Conservation (phyloP, 2,888 invertebrate genomes). For the Herminia tarsipennalis region DNA sequence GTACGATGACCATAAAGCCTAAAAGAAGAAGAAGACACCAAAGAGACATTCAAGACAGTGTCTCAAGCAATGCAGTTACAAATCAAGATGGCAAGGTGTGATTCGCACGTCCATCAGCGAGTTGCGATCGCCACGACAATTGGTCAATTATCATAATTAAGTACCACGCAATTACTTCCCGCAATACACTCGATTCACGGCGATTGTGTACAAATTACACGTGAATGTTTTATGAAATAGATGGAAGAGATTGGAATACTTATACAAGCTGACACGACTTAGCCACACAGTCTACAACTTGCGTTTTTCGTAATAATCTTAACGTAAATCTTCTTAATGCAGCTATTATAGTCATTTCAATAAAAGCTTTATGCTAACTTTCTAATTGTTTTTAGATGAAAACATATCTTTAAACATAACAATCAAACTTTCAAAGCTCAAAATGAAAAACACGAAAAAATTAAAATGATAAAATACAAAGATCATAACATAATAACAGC, state of each 20-base stretch:
- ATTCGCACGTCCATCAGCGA: slow-evolving; percentile 56
- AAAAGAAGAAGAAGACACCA: not conserved
- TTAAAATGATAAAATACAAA: no score
- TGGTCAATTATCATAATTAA: slow-evolving; percentile 68
- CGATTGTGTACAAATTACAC: slow-evolving; percentile 40
- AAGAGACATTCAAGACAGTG: not conserved
- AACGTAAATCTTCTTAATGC: no score
- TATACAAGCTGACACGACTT: not conserved
- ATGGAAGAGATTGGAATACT: slow-evolving; percentile 22
- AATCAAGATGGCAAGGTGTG: slow-evolving; percentile 54
- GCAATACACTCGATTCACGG: slow-evolving; percentile 44
- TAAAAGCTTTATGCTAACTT: no score
- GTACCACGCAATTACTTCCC: slow-evolving; percentile 52
- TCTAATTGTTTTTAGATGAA: no score
- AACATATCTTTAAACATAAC: no score
- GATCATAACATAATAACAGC: no score
- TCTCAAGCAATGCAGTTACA: slow-evolving; percentile 19
- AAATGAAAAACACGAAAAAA: no score
- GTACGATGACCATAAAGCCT: no score
- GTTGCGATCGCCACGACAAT: slow-evolving; percentile 53
- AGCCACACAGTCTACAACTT: not conserved
- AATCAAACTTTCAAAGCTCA: no score
- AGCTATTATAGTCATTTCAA: no score
- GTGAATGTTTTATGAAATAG: slow-evolving; percentile 41
- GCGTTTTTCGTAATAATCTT: slow-evolving; percentile 4